Evolutionary conservation across 2,113 vertebrate genomes (phyloP), one percentile per base, ranked within the genome.

Genomic region (Grammomys surdaster): DNA sequence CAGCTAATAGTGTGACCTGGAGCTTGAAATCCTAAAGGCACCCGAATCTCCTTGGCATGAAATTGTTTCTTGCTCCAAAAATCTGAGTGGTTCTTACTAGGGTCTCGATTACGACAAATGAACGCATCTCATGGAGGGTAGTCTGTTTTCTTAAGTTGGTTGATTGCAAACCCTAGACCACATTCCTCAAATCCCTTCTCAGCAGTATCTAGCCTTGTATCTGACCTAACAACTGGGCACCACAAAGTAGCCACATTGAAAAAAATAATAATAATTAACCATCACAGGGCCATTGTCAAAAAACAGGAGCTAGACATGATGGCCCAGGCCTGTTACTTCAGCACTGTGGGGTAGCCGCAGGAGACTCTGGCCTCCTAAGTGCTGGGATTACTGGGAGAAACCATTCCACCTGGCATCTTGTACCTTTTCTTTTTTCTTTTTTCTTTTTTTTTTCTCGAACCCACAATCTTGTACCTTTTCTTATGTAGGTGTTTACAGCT

Each of bases 51-150:
- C 58, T 76, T 82, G 43, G 88, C 22, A 51, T 60, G 86, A 0
- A 95, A 89, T 17, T 70, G 22, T 16, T 95, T 67, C 69, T 84
- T 90, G 31, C 77, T 65, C 6, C 69, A 17, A 54, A 90, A 88
- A 26, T 31, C 20, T 88, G 56, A 40, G 28, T 60, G 48, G 91
- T 78, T 73, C 28, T 87, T 86, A 43, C 40, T 26, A 48, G 80
- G 48, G 40, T 28, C 43, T 87, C 65, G 11, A 10, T 5, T 54
- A 84, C 8, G 1, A n/a, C 40, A 69, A 78, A 63, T 54, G 46
- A 24, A 65, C 43, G 5, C 43, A 70, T 36, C 22, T 65, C 67
- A 51, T 54, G 54, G 46, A 91, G 54, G 5, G 26, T 40, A 58
- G 78, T 73, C 11, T 78, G 11, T 75, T 92, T 54, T 54, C 58